Conservation (phyloP, 2,113 vertebrate species). For the Abramis brama region DNA sequence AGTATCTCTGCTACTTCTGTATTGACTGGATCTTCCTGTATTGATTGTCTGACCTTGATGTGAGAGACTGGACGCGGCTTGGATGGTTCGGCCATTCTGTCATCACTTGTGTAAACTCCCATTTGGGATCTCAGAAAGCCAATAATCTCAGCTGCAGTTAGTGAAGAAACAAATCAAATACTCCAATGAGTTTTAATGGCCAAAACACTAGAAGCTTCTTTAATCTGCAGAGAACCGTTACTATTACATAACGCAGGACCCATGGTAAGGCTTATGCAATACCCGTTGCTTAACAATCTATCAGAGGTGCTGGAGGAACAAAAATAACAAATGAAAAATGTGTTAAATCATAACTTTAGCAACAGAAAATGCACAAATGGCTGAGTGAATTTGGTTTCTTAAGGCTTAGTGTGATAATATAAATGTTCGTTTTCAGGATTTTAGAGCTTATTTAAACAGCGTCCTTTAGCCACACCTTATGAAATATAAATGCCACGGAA, state of each 20-base stretch:
- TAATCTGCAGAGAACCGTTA: neutral
- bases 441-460: neutral
- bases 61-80: neutral
- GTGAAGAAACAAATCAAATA: neutral
- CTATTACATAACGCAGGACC: neutral
- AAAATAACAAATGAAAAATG: neutral
- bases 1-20: neutral
- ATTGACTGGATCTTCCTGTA: neutral
- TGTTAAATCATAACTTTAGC: neutral
- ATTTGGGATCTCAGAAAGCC: neutral
- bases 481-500: neutral
- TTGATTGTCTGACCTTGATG: neutral
- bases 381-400: neutral
- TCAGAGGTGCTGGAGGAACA: neutral
- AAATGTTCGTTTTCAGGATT: neutral
- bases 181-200: neutral
- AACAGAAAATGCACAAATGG: neutral
- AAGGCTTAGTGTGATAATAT: neutral
- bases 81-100: neutral
- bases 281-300: neutral
- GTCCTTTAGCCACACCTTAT: neutral
- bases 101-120: slow-evolving; percentile 1
- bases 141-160: neutral
- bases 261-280: slow-evolving; percentile 9
- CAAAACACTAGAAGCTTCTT: neutral